These are phyloP conservation scores for Helicoverpa assulta DNA, from an alignment of 2,888 invertebrate species.

Conservation along the genomic window DNA sequence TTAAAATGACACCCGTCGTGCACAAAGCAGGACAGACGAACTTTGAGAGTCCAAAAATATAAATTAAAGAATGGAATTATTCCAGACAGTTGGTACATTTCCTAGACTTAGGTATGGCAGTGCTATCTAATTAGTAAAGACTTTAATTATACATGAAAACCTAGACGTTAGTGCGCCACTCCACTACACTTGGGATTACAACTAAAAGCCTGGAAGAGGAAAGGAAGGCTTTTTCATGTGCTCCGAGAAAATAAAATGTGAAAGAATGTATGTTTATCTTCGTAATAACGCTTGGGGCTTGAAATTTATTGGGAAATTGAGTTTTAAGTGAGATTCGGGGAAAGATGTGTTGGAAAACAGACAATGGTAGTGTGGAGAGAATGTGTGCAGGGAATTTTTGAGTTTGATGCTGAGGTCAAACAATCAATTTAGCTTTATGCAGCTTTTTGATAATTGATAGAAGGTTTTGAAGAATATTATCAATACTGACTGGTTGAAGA, in stretches of 20 bases:
- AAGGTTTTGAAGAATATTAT: too few relatives aligned
- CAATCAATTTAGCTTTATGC: constrained; percentile 38
- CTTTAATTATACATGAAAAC: constrained; percentile 69
- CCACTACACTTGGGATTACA: constrained; percentile 57
- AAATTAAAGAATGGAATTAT: constrained; percentile 10
- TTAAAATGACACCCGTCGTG: background rate
- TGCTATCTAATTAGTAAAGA: constrained; percentile 62
- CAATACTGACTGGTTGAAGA: too few relatives aligned
- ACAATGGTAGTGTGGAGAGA: constrained; percentile 11
- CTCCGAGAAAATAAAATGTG: constrained; percentile 46
- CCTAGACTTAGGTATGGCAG: constrained; percentile 28
- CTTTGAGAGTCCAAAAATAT: background rate
- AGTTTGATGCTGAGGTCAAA: constrained; percentile 6
- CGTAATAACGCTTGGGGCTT: constrained; percentile 19
- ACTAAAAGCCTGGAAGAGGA: constrained; percentile 68
- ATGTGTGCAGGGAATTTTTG: background rate
- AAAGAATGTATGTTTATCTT: constrained; percentile 42
- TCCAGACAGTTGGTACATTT: constrained; percentile 38
- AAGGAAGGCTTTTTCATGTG: constrained; percentile 49
- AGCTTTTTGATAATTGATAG: background rate
- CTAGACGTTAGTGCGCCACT: constrained; percentile 54
- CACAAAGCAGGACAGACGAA: background rate
- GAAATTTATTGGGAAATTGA: constrained; percentile 32
- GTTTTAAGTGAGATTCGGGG: constrained; percentile 39
- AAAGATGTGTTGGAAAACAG: constrained; percentile 13